Evolutionary conservation across 2,888 invertebrate genomes (phyloP), one percentile per base, ranked within the genome.

Genomic region (Leucophenga maculata): DNA sequence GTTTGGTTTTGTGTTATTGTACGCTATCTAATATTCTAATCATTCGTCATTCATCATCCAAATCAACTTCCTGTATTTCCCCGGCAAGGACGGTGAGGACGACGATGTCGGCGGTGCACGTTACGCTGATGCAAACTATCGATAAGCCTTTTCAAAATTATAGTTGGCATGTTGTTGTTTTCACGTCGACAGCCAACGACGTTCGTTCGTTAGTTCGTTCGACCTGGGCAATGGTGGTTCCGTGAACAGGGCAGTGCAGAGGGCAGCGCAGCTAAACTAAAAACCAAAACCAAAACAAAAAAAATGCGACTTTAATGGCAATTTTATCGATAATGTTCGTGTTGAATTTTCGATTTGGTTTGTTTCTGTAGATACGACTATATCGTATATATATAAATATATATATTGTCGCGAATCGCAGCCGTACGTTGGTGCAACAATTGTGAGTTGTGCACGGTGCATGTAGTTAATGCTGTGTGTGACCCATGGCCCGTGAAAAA

Each of bases 281-380:
- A 32, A 66, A 55, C 50, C 16, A 55, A 39, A 39, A 39, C 8
- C 39, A 62, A 26, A 26, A 26, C 26, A 26, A 26, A 26, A 26
- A 26, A 26, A 26, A 26, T 26, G 22, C 46, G 66, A 73, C 76
- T 82, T 84, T 85, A 85, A 84, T 85, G 84, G 81, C 79, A 83
- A 84, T 85, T 84, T 84, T 85, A 85, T 84, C 86, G 86, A 84
- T 85, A 84, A 78, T 85, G 85, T 85, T 84, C 84, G 85, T 84
- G 84, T 78, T 82, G 80, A 80, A 80, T 80, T 80, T 80, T 80
- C 80, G 80, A 84, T 82, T 78, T 83, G 78, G 77, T 82, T n/a
- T 83, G 80, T 79, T 80, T 78, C 78, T 80, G 79, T 84, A 16
- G n/a, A 39, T 39, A n/a, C n/a, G n/a, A n/a, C n/a, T n/a, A 39